These are phyloP conservation scores for Harpagus bidentatus DNA, from an alignment of 2,113 vertebrate species.

Conservation along the genomic window DNA sequence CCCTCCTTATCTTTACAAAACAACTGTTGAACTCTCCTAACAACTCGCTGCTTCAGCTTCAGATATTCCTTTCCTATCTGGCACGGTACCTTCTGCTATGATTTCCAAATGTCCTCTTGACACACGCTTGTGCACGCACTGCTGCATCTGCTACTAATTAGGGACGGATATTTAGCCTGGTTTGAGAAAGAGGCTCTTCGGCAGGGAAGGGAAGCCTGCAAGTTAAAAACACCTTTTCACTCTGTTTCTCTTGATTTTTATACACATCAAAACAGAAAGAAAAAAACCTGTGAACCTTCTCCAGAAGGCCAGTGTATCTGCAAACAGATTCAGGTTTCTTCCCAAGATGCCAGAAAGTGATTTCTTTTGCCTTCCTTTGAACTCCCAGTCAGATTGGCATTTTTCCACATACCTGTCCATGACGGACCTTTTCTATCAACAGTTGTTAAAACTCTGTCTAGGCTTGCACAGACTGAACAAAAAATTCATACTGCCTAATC, in stretches of 20 bases:
- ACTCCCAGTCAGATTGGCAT: not conserved
- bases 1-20: not conserved
- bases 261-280: not conserved
- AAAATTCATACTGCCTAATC: not conserved
- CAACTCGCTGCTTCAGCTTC: constrained; percentile 27
- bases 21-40: constrained; percentile 8
- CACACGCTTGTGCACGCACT: constrained; percentile 1
- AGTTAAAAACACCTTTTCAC: constrained; percentile 25
- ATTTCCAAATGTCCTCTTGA: constrained; percentile 45
- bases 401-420: not conserved
- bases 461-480: not conserved
- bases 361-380: not conserved
- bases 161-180: not conserved
- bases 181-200: not conserved
- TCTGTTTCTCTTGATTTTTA: not conserved
- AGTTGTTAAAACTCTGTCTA: not conserved
- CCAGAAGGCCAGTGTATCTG: not conserved
- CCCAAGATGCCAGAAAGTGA: not conserved
- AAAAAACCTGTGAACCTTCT: not conserved
- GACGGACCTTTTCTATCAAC: not conserved
- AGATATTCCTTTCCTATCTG: constrained; percentile 48
- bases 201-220: not conserved
- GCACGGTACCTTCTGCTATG: constrained; percentile 13
- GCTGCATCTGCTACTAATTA: constrained; percentile 65
- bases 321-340: not conserved